These are phyloP conservation scores for Homarus americanus DNA, from an alignment of 1,140 invertebrate species.

Conservation along the genomic window DNA sequence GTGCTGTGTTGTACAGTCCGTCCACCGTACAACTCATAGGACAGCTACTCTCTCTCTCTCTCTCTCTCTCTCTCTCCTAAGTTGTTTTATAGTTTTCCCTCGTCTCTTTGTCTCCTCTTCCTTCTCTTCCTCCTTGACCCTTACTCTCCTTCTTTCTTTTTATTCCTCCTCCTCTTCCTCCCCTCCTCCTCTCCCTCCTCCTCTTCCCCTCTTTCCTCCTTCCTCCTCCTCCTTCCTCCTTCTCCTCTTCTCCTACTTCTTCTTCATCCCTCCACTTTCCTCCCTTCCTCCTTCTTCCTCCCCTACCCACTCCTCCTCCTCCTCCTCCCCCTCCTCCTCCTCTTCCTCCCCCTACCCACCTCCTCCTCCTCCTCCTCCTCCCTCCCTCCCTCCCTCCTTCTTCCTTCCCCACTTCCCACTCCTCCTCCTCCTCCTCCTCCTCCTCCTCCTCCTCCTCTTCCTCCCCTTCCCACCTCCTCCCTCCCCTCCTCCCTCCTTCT, in stretches of 20 bases:
- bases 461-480: conserved; percentile 1
- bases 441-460: too few species aligned
- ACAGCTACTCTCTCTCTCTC: too few species aligned
- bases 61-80: too few species aligned
- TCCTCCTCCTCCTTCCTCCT: background rate
- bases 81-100: too few species aligned
- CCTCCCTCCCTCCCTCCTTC: background rate
- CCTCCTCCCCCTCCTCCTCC: background rate
- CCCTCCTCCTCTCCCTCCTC: background rate
- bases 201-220: background rate
- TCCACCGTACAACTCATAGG: too few species aligned
- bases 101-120: too few species aligned
- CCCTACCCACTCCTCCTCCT: background rate
- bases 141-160: too few species aligned
- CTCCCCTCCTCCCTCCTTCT: background rate
- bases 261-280: background rate
- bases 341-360: background rate
- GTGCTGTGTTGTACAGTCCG: too few species aligned
- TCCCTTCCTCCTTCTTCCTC: background rate
- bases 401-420: background rate
- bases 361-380: too few species aligned
- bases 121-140: too few species aligned
- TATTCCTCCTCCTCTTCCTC: too few species aligned
- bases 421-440: background rate
- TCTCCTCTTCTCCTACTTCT: background rate